Evolutionary conservation across 2,888 invertebrate genomes (phyloP), one percentile per base, ranked within the genome.

Genomic region (Euclidia mi): DNA sequence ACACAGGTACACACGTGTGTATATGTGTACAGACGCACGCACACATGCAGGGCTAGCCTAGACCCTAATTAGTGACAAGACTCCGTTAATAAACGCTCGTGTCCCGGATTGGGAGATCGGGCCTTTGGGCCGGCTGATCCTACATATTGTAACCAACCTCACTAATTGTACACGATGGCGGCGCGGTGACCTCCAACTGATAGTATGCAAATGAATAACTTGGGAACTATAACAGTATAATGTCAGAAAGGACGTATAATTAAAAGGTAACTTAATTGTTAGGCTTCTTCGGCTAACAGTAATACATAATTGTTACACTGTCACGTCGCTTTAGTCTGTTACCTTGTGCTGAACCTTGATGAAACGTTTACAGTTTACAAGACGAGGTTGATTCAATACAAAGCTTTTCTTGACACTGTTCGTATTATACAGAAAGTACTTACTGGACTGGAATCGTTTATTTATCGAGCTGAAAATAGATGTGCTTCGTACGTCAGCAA

Each of bases 41-140:
- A 64, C 56, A 69, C 55, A 65, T 58, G 29, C 49, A 48, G 53
- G 58, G 41, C 38, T 15, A 38, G 47, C 60, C 61, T 61, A 64
- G 60, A 65, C 64, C 62, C 49, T 68, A 79, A 79, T 81, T 80
- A 76, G 72, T 65, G 66, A 79, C 76, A 64, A 70, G 75, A 63
- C 47, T 57, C 56, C 45, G 65, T 71, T 76, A 74, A 75, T 76
- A 76, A 80, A 65, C 71, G 67, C 61, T 55, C 69, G 63, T 69
- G 69, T 72, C 59, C 65, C 60, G 70, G 66, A 66, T 70, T 70
- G 62, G 60, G 63, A 61, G 58, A 65, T 60, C 57, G 59, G 56
- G 51, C 65, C 64, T 67, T 52, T 49, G 73, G 65, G 62, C 62
- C 65, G 59, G 34, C 60, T 59, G 59, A 71, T 66, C 71, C 65